Percentiles rank a stretch among this genome's conserved stretches.
Evolutionary conservation across 2,113 vertebrate species (phyloP).

Genomic region (Pterocles gutturalis): DNA sequence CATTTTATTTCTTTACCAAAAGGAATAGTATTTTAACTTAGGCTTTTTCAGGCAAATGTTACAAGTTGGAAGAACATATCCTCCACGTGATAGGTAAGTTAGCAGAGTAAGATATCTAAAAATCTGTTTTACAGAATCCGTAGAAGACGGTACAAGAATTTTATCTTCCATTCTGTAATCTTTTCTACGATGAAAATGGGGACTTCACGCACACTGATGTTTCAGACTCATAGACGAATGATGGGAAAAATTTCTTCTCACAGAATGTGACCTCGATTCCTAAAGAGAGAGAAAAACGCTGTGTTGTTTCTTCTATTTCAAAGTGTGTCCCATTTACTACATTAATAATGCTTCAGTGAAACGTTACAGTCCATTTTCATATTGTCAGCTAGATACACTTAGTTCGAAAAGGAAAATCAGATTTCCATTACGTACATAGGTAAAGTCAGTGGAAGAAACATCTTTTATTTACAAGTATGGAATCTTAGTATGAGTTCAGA

Average conservation of each 20-base stretch:
- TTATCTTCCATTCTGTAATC: constrained; percentile 63
- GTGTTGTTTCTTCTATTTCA: neutral
- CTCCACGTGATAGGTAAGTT: neutral
- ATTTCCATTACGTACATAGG: neutral
- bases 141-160: constrained; percentile 47
- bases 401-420: neutral
- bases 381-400: neutral
- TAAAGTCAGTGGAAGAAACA: neutral
- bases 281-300: constrained; percentile 63
- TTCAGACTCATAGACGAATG: constrained; percentile 51
- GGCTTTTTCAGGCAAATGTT: neutral
- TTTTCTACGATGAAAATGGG: constrained; percentile 56
- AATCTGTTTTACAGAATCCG: constrained; percentile 65
- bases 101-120: constrained; percentile 22
- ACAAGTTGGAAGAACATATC: neutral
- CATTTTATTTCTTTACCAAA: constrained; percentile 28
- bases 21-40: constrained; percentile 16
- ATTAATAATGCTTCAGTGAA: neutral
- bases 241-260: constrained; percentile 71
- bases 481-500: neutral
- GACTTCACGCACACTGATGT: constrained; percentile 40
- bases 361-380: neutral
- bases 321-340: neutral
- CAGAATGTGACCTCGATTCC: constrained; percentile 69
- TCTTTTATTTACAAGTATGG: neutral